Percentiles rank a stretch among this genome's conserved stretches.
phyloP scores from a whole-genome alignment of 2,113 vertebrate species.

The Gadus macrocephalus region DNA sequence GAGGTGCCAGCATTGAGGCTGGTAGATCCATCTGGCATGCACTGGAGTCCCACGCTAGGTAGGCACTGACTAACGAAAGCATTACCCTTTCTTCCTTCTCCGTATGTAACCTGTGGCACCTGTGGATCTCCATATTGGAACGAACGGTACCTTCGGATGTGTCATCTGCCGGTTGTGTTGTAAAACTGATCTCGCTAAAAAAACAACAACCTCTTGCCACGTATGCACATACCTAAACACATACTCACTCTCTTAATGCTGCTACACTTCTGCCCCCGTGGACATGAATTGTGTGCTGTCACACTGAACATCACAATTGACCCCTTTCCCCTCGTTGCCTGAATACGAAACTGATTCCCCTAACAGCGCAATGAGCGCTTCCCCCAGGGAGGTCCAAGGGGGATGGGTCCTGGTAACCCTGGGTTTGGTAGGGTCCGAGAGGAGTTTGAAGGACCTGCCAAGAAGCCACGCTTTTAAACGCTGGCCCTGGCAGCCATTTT shows the following conservation, averaged over 20 bases:
- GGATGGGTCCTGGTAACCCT: conserved; percentile 90
- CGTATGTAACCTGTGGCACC: conserved; percentile 99
- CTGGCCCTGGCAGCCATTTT: conserved; percentile 40
- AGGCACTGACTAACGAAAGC: conserved; percentile 80
- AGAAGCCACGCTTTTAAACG: conserved; percentile 97
- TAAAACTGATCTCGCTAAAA: conserved; percentile 55
- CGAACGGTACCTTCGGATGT: conserved; percentile 96
- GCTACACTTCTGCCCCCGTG: conserved; percentile 32
- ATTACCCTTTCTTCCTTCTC: conserved; percentile 99
- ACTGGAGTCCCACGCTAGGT: conserved; percentile 45
- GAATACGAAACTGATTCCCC: conserved; percentile 76
- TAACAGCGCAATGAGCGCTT: conserved; percentile 97
- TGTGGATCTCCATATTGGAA: conserved; percentile 99
- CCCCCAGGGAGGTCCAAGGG: conserved; percentile 86
- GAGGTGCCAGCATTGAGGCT: neutral
- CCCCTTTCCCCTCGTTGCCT: conserved; percentile 31
- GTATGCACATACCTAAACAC: neutral
- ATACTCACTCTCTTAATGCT: neutral
- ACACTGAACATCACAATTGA: conserved; percentile 26
- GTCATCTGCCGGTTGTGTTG: conserved; percentile 68
- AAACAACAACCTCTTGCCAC: conserved; percentile 23
- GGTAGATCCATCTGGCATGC: conserved; percentile 49
- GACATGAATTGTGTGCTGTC: conserved; percentile 64
- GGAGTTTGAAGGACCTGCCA: conserved; percentile 96
- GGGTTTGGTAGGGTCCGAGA: conserved; percentile 97